A percentile compares a stretch with the other conserved stretches of the same genome.
Conservation (phyloP, 2,888 invertebrate genomes). For the Cataglyphis livida region DNA sequence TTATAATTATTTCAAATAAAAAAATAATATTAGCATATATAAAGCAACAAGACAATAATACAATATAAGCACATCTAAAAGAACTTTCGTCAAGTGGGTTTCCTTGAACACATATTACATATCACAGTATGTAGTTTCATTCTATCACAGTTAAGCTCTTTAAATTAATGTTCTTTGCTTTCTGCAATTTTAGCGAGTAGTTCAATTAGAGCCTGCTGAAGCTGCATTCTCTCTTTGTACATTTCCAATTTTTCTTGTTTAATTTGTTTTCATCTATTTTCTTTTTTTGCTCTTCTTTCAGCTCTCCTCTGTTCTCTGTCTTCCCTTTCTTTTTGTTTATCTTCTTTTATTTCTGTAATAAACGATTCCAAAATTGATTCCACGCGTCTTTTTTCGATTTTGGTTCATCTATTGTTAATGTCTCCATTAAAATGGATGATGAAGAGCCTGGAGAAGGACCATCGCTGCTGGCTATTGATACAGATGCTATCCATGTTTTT, state of each 20-base stretch:
- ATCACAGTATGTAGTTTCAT: too few relatives aligned
- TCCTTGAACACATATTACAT: too few relatives aligned
- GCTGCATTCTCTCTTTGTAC: neutral
- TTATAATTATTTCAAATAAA: too few relatives aligned
- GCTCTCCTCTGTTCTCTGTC: neutral
- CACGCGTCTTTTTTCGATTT: neutral
- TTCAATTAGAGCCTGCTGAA: neutral
- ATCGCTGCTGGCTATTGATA: constrained; percentile 3
- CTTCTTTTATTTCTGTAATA: neutral
- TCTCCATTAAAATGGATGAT: neutral
- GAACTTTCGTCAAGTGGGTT: too few relatives aligned
- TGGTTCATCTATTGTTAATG: neutral
- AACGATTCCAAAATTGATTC: constrained; percentile 13
- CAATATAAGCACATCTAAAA: too few relatives aligned
- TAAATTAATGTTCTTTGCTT: neutral
- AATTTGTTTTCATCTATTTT: neutral
- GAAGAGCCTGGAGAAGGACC: neutral
- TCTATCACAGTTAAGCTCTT: too few relatives aligned
- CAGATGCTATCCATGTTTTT: constrained; percentile 1
- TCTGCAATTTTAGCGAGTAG: neutral
- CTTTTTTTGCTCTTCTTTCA: neutral
- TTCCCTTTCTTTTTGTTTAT: neutral
- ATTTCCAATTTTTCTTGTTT: neutral
- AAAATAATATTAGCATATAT: too few relatives aligned
- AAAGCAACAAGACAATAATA: too few relatives aligned